A percentile compares a stretch with the other conserved stretches of the same genome.
These are phyloP conservation scores for Microvelia longipes DNA, from an alignment of 1,140 invertebrate species.

Conservation along the genomic window DNA sequence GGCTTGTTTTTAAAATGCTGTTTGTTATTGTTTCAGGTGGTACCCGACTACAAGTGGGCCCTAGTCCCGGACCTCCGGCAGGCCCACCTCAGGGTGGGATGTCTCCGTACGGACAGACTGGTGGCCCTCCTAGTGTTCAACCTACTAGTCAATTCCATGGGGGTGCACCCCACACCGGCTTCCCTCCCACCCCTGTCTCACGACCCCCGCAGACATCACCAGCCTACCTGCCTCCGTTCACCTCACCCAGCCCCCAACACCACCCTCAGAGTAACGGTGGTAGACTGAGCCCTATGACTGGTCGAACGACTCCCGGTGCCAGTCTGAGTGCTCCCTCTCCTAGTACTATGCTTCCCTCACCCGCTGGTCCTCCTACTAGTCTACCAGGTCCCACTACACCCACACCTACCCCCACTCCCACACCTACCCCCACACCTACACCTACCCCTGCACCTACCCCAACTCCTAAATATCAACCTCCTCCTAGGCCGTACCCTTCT, in stretches of 20 bases:
- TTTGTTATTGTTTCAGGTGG: conserved; percentile 6
- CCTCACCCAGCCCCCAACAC: conserved; percentile 25
- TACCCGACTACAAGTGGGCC: conserved; percentile 33
- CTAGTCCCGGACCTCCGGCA: conserved; percentile 30
- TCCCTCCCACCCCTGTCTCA: conserved; percentile 6
- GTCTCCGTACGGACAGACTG: conserved; percentile 11
- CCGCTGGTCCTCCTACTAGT: too few relatives aligned
- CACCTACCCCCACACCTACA: conserved; percentile 21
- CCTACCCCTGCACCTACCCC: conserved; percentile 30
- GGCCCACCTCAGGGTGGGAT: conserved; percentile 11
- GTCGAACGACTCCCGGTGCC: not conserved
- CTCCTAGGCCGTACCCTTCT: not conserved
- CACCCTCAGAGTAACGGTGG: conserved; percentile 19
- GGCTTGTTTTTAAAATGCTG: too few relatives aligned
- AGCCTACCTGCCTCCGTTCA: conserved; percentile 21
- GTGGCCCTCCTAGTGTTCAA: conserved; percentile 13
- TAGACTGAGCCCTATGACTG: not conserved
- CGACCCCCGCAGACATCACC: conserved; percentile 19
- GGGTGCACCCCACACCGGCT: not conserved
- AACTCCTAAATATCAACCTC: conserved; percentile 25
- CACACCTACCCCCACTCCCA: conserved; percentile 19
- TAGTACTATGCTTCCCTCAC: not conserved
- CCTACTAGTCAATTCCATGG: conserved; percentile 21
- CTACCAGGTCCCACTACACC: conserved; percentile 13
- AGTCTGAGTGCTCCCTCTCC: not conserved